Conservation (phyloP, 2,797 vertebrate species). For the Sardinella longiceps region DNA sequence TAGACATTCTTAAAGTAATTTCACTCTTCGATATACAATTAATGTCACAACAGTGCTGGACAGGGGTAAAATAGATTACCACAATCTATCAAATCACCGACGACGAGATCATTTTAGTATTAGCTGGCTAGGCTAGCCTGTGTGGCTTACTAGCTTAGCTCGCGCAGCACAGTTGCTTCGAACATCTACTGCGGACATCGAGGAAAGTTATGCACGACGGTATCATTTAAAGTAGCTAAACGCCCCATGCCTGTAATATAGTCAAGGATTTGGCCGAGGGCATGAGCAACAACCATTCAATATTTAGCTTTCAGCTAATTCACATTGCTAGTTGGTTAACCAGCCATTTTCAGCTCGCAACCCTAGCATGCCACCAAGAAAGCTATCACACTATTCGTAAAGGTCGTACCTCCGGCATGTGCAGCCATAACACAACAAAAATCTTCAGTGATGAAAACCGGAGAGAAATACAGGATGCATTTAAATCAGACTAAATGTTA, state of each 20-base stretch:
- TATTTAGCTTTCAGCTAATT: neutral
- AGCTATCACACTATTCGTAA: neutral
- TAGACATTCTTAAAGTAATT: neutral
- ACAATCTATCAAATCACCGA: neutral
- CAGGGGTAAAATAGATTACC: too few species aligned
- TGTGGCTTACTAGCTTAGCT: neutral
- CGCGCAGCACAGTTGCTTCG: neutral
- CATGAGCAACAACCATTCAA: neutral
- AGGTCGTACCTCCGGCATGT: conserved; percentile 69
- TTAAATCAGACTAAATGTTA: neutral
- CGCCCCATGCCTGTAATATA: neutral
- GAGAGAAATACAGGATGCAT: conserved; percentile 15
- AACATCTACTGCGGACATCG: neutral
- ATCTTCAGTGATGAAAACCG: neutral
- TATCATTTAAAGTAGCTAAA: neutral
- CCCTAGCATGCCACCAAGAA: neutral
- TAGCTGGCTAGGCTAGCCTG: neutral
- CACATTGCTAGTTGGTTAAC: neutral
- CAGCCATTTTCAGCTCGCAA: neutral
- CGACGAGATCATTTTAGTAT: neutral
- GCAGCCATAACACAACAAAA: conserved; percentile 69
- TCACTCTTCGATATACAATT: neutral
- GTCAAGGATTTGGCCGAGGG: neutral
- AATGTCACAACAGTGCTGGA: neutral
- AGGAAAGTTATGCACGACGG: neutral